Evolutionary conservation across 2,888 invertebrate genomes (phyloP).

Genomic region (Ecliptopera silaceata): DNA sequence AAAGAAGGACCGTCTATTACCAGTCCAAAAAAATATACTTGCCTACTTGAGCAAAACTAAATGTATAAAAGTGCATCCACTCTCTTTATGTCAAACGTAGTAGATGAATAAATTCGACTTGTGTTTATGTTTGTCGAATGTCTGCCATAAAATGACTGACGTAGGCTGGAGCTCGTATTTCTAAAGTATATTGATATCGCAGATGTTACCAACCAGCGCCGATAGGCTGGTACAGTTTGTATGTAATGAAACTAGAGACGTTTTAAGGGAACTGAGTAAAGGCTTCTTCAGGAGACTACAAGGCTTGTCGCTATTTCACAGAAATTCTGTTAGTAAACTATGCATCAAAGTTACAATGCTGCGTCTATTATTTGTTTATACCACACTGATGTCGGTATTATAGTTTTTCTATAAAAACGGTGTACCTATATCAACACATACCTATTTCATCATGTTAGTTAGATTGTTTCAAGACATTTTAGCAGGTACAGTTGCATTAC

Average conservation of each 20-base stretch:
- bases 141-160: constrained; percentile 1
- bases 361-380: too few relatives aligned
- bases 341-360: too few relatives aligned
- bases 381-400: too few relatives aligned
- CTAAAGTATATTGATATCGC: constrained; percentile 1
- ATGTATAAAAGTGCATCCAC: background rate
- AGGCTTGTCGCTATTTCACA: too few relatives aligned
- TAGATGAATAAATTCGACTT: background rate
- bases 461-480: too few relatives aligned
- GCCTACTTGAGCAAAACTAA: background rate
- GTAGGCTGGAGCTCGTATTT: background rate
- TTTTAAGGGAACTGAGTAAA: background rate
- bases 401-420: too few relatives aligned
- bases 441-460: too few relatives aligned
- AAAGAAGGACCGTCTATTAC: background rate
- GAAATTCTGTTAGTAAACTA: too few relatives aligned
- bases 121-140: background rate
- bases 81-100: background rate
- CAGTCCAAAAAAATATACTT: too few relatives aligned
- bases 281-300: background rate
- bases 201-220: background rate
- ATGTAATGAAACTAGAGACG: background rate
- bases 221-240: background rate
- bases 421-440: too few relatives aligned
- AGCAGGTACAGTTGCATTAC: too few relatives aligned